Conservation (phyloP, 2,888 invertebrate genomes). For the Hybos culiciformis region DNA sequence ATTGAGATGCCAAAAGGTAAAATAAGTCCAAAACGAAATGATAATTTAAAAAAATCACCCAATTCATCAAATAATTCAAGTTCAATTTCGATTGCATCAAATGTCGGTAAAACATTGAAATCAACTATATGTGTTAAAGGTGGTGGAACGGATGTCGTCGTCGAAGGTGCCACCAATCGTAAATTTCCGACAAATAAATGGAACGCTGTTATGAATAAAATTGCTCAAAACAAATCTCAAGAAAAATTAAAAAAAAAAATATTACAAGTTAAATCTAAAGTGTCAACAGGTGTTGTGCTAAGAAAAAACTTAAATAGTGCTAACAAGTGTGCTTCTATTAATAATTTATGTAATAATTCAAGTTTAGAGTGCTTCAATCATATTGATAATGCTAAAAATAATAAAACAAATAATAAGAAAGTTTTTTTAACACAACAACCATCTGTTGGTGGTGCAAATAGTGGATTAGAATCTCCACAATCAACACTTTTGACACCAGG, state of each 20-base stretch:
- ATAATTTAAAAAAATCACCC: slow-evolving; percentile 22
- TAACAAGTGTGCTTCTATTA: too few species aligned
- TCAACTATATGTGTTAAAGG: background rate
- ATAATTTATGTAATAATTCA: slow-evolving; percentile 11
- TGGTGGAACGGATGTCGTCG: slow-evolving; percentile 1
- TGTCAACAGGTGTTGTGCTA: slow-evolving; percentile 43
- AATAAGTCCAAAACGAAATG: slow-evolving; percentile 1
- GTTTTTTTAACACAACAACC: background rate
- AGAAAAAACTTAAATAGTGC: slow-evolving; percentile 8
- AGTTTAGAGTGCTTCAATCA: slow-evolving; percentile 13
- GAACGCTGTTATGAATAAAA: slow-evolving; percentile 75
- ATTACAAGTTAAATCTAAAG: slow-evolving; percentile 81
- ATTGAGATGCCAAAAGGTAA: background rate
- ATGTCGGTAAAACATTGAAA: background rate
- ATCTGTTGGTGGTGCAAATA: slow-evolving; percentile 3
- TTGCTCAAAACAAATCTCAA: slow-evolving; percentile 45
- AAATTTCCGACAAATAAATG: slow-evolving; percentile 41
- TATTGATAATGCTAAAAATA: background rate
- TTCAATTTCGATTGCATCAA: background rate
- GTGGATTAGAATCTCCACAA: slow-evolving; percentile 20
- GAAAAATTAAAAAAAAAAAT: slow-evolving; percentile 44
- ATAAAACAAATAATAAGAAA: background rate
- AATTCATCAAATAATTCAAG: slow-evolving; percentile 32
- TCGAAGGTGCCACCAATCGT: slow-evolving; percentile 5
- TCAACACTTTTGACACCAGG: slow-evolving; percentile 19